phyloP scores from a whole-genome alignment of 1,140 invertebrate genomes.

The Probaryconus sp. region DNA sequence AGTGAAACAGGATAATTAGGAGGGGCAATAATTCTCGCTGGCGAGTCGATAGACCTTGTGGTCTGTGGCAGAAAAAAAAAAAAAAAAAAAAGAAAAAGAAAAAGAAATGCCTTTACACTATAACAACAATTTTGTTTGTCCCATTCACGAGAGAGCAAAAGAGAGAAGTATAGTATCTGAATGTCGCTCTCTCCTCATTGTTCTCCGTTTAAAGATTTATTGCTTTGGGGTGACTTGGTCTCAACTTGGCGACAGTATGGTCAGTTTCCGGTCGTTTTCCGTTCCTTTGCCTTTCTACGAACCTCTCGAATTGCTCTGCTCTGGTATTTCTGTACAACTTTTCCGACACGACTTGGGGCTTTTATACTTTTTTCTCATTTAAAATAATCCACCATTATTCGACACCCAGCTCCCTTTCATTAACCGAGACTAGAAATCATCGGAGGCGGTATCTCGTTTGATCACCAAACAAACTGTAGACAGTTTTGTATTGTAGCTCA shows the following conservation, averaged over 20 bases:
- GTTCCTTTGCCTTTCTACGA: slow-evolving; percentile 57
- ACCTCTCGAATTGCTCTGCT: slow-evolving; percentile 50
- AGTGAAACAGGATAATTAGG: too few relatives aligned
- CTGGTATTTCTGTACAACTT: slow-evolving; percentile 30
- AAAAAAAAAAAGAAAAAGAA: too few relatives aligned
- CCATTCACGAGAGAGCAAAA: neutral
- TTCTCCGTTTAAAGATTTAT: slow-evolving; percentile 52
- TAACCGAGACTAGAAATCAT: slow-evolving; percentile 2
- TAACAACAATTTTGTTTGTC: slow-evolving; percentile 17
- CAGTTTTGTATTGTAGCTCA: slow-evolving; percentile 21
- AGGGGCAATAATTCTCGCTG: too few relatives aligned
- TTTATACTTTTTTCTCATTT: slow-evolving; percentile 47
- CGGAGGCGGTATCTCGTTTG: slow-evolving; percentile 22
- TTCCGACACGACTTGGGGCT: slow-evolving; percentile 27
- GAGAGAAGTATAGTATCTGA: too few relatives aligned
- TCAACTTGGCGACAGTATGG: slow-evolving; percentile 47
- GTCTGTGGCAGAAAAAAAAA: too few relatives aligned
- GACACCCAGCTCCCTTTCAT: slow-evolving; percentile 26
- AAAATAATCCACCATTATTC: slow-evolving; percentile 49
- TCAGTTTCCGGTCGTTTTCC: slow-evolving; percentile 61
- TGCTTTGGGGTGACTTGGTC: slow-evolving; percentile 16
- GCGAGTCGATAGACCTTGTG: too few relatives aligned
- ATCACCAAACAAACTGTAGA: slow-evolving; percentile 38
- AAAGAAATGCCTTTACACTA: too few relatives aligned
- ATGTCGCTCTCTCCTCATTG: slow-evolving; percentile 13